Base-by-base conservation (phyloP, 2,113 vertebrate species). In the Tapirus terrestris region DNA sequence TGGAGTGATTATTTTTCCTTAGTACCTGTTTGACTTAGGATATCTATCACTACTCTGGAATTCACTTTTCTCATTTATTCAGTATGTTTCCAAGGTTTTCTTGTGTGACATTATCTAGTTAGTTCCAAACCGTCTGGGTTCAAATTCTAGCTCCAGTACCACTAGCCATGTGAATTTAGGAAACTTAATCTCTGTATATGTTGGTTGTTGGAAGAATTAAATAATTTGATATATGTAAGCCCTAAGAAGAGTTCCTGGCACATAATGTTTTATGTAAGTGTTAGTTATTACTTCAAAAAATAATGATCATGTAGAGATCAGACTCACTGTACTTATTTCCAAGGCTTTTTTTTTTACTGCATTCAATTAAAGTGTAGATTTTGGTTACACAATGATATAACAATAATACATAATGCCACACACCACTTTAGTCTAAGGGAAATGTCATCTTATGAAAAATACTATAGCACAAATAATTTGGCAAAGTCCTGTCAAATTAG, bases 91-190 rank as follows among this genome's bases (percentile, higher is more conserved):
- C 29, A 65, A 58, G 17, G 5, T 91, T 83, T 96, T 89, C 39
- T 97, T 86, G 9, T 81, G 63, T 48, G 81, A 61, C 25, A 80
- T 93, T 89, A 63, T 96, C 43, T 56, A 67, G 76, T 89, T 63
- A 39, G 18, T 95, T 86, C n/a, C 9, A 94, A 39, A 77, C 6
- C 23, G 2, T 48, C 18, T 73, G 67, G 7, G 5, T 82, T 77
- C 29, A 86, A 51, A 51, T 81, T 73, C 56, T 60, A 51, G 4
- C 6, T 77, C 16, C 21, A 33, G 7, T 75, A 20, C 16, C 5
- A 29, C 20, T 60, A 72, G 2, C 17, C 43, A 10, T 45, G 6
- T 58, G 60, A 89, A 65, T 4, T 36, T 82, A 33, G 8, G 39
- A 89, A 87, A 45, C 17, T 72, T n/a, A 86, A 43, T 2, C 1